Base-by-base conservation (phyloP, 2,888 invertebrate genomes). In the Diploptera punctata region DNA sequence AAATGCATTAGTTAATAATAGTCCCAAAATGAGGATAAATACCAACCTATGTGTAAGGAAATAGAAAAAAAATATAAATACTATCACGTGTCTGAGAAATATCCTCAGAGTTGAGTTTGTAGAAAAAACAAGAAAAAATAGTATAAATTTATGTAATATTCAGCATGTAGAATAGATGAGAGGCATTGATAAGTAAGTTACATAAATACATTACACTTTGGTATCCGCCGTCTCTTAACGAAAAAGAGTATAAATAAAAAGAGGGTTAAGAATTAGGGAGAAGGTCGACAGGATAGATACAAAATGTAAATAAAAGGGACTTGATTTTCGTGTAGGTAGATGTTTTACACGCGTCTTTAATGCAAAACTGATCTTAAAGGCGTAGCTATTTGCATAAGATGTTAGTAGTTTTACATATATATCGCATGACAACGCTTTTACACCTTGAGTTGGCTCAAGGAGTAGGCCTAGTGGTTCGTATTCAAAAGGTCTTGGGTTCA, bases 201-300 rank as follows among this genome's bases (percentile, higher is more conserved):
- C 21, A 26, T 24, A 54, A 54, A 54, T 54, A 26, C 54, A 26
- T 54, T 54, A 54, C 7, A 24, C 5, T 44, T 4, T 19, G 7
- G 4, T 52, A 9, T 21, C n/a, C n/a, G 26, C 54, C 16, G 54
- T 54, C 54, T 54, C 54, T 10, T 18, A 1, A 33, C 9, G 26
- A 21, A 13, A 54, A 54, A 54, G 43, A 65, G 3, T 44, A 44
- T 19, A 38, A 61, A 38, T n/a, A 61, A 61, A 4, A 33, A 21
- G 21, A 61, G 31, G 61, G 19, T 13, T 33, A 33, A 33, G 38
- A 33, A 61, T 61, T 61, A 38, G 61, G 43, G 31, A 26, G 65
- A 43, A 65, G 65, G 65, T 47, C 44, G 65, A 65, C 47, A 44
- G 65, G 65, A 44, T 24, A 29, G 61, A 65, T 47, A 44, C 65